Conservation (phyloP, 2,113 vertebrate genomes). For the Lophochroa leadbeateri region DNA sequence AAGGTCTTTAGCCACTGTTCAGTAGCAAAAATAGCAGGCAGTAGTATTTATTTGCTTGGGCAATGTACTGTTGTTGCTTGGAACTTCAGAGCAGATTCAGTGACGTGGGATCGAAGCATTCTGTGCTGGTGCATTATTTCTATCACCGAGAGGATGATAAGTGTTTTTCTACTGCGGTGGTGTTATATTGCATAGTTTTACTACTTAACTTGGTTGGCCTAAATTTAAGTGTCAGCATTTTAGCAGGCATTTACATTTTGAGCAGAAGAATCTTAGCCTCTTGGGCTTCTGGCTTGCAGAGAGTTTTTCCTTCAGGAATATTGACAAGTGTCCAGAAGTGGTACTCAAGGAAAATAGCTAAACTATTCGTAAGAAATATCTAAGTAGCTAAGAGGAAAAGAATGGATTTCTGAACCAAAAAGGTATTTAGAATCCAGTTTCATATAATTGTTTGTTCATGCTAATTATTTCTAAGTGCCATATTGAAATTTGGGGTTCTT, state of each 20-base stretch:
- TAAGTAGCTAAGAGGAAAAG: background rate
- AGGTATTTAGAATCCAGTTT: background rate
- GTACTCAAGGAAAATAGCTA: constrained; percentile 15
- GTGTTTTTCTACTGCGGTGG: background rate
- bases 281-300: background rate
- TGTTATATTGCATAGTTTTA: background rate
- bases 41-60: background rate
- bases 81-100: background rate
- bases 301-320: constrained; percentile 27
- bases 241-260: background rate
- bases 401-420: background rate
- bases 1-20: background rate
- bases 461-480: background rate
- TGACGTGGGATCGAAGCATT: background rate
- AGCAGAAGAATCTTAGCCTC: constrained; percentile 8
- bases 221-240: background rate
- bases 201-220: background rate
- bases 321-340: background rate
- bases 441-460: background rate
- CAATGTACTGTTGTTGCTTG: background rate
- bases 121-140: background rate
- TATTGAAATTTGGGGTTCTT: background rate
- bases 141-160: background rate
- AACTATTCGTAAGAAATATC: background rate
- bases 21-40: background rate